phyloP scores from a whole-genome alignment of 2,888 invertebrate species.

The Cremastinae sp. region DNA sequence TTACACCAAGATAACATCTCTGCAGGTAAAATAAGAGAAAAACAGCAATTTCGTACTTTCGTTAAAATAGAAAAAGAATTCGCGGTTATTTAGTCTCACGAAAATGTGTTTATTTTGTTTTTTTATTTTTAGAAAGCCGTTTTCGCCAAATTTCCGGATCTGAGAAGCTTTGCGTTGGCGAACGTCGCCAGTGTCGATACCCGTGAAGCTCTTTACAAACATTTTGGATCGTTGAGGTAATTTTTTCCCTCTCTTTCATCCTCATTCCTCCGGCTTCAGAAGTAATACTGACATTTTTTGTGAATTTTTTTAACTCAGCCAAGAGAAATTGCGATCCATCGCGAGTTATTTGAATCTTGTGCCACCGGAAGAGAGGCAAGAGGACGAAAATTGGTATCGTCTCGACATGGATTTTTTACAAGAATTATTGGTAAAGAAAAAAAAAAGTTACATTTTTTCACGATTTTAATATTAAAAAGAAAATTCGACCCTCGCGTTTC shows the following conservation, averaged over 20 bases:
- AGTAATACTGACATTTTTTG: no score
- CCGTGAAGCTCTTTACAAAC: conserved; percentile 89
- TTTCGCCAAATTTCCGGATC: conserved; percentile 93
- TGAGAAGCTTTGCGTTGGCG: conserved; percentile 92
- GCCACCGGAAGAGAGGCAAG: conserved; percentile 87
- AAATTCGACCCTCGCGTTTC: neutral
- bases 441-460: neutral
- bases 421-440: conserved; percentile 89
- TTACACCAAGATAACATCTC: conserved; percentile 94
- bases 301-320: no score
- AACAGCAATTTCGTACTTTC: no score
- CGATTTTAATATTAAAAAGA: neutral
- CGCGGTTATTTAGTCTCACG: no score
- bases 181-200: conserved; percentile 98
- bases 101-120: conserved; percentile 25
- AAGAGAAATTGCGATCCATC: conserved; percentile 90
- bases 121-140: conserved; percentile 88
- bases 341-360: conserved; percentile 94
- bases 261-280: no score
- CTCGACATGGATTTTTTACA: conserved; percentile 90
- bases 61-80: no score
- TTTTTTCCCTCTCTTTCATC: no score
- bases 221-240: conserved; percentile 89
- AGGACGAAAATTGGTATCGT: conserved; percentile 88
- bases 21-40: conserved; percentile 85